Evolutionary conservation across 2,797 vertebrate species (phyloP), one percentile per base, ranked within the genome.

Genomic region (Fundulus diaphanus): DNA sequence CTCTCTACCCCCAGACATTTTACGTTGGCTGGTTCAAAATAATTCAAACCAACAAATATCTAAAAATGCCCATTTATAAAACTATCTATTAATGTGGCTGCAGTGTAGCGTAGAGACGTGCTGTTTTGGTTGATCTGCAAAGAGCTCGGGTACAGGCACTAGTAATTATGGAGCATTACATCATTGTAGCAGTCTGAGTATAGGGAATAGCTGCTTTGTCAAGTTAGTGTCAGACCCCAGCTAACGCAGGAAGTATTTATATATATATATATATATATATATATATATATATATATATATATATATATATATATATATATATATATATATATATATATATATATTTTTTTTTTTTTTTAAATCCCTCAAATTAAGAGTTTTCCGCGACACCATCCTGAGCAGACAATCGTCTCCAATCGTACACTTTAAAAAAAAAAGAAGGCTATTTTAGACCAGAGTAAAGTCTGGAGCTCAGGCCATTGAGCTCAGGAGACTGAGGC

Each of bases 121-220:
- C 7, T 46, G 65, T 22, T 57, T 59, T 15, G 1, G 13, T 8
- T 31, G n/a, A 42, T 42, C 24, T 44, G 35, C 18, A 54, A 35
- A 40, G 18, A 51, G 35, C 27, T 16, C 22, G 37, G 4, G 31
- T 29, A 61, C 31, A 54, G 29, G 9, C 18, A 15, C 18, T 49
- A 4, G 18, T 15, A 48, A 65, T 40, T 37, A 65, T 73, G 46
- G 15, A 20, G 37, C 27, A 74, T 74, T 74, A 74, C 49, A 67
- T 54, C 48, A 68, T 56, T 52, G 42, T 31, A 31, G 20, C 48
- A 49, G 69, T 56, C 49, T 22, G 7, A 7, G 13, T 33, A 12
- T 11, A 63, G 33, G 8, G 22, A 74, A 56, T 31, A 18, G 35
- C 69, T 54, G 48, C 33, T 29, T 5, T 52, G 72, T 66, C 59